Evolutionary conservation across 2,888 invertebrate species (phyloP).

Genomic region (Brenthis hecate): DNA sequence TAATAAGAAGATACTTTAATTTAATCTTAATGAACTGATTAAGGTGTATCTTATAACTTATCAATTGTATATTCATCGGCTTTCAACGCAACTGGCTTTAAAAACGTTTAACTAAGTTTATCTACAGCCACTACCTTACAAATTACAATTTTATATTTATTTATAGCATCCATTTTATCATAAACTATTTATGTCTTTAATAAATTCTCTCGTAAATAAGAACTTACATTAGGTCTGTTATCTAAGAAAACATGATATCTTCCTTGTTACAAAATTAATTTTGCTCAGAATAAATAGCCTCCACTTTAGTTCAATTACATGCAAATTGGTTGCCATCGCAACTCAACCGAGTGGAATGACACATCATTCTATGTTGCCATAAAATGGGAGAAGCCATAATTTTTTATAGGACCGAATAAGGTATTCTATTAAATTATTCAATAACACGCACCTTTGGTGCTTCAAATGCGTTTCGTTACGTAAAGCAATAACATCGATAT

Average conservation of each 20-base stretch:
- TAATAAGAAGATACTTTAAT: no score
- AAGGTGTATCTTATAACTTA: no score
- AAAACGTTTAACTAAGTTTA: no score
- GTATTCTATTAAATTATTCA: constrained; percentile 29
- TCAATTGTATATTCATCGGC: no score
- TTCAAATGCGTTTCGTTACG: background rate
- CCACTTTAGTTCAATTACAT: constrained; percentile 48
- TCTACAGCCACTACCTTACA: no score
- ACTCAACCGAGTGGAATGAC: constrained; percentile 34
- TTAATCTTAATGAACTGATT: no score
- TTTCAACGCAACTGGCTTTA: no score
- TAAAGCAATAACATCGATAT: background rate
- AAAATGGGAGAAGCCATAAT: constrained; percentile 29
- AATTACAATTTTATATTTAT: background rate
- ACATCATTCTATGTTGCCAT: constrained; percentile 31
- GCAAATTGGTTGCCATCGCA: constrained; percentile 47
- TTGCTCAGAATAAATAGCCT: constrained; percentile 42
- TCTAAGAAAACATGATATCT: constrained; percentile 27
- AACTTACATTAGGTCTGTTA: constrained; percentile 20
- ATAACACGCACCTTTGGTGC: constrained; percentile 13
- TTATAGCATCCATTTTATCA: background rate
- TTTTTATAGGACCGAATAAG: constrained; percentile 31
- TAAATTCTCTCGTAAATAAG: constrained; percentile 20
- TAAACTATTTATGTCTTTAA: background rate
- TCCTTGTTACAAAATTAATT: constrained; percentile 36